These are phyloP conservation scores for Leucoraja erinaceus DNA, from an alignment of 2,113 vertebrate genomes.

Conservation along the genomic window DNA sequence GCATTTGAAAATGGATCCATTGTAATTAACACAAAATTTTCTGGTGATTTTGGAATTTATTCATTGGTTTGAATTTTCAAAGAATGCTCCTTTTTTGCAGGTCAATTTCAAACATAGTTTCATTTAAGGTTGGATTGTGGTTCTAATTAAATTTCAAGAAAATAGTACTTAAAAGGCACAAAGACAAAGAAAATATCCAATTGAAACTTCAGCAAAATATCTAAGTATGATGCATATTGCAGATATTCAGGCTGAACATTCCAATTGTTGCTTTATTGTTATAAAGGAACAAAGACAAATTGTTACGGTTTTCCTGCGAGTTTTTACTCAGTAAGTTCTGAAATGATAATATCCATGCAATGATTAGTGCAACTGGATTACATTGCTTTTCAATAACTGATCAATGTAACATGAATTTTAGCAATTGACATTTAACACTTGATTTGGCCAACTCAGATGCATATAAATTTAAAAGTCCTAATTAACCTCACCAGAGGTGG, in stretches of 20 bases:
- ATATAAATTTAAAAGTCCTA: background rate
- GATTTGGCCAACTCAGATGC: background rate
- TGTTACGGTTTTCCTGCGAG: background rate
- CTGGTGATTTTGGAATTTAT: background rate
- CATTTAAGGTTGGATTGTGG: background rate
- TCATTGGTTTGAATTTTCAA: background rate
- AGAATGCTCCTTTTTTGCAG: background rate
- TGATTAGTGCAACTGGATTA: background rate
- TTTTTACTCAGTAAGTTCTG: background rate
- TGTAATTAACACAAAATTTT: background rate
- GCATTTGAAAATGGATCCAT: background rate
- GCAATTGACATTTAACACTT: background rate
- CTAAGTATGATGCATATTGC: background rate
- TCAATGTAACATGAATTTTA: background rate
- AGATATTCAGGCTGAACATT: background rate
- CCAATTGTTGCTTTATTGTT: background rate
- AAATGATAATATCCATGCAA: background rate
- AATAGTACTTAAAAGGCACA: background rate
- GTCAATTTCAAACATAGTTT: background rate
- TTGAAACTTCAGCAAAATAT: background rate
- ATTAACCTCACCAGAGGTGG: background rate
- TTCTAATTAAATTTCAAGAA: background rate
- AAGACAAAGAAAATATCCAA: background rate
- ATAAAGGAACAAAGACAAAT: background rate
- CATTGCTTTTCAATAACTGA: no score